A percentile compares a stretch with the other conserved stretches of the same genome.
These are phyloP conservation scores for Aphrophora alni DNA, from an alignment of 2,888 invertebrate species.

Conservation along the genomic window DNA sequence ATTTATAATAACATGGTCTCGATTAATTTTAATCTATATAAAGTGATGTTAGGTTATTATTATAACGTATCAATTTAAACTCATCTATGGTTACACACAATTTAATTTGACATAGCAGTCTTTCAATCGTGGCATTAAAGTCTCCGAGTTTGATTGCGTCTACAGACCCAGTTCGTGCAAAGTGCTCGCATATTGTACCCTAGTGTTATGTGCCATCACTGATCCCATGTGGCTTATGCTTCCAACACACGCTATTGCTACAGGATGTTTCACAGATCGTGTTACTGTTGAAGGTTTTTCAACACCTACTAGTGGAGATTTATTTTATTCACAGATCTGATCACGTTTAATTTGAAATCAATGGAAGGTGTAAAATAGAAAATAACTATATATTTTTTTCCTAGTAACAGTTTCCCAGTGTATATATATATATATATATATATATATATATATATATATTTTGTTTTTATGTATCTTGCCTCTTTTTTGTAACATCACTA, in stretches of 20 bases:
- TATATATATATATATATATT: too few species aligned
- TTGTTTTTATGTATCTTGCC: too few species aligned
- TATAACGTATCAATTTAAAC: not conserved
- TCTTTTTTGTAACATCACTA: too few species aligned
- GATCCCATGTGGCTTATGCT: slow-evolving; percentile 2
- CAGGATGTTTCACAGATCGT: not conserved
- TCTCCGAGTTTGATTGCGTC: not conserved
- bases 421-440: too few species aligned
- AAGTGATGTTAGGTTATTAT: not conserved
- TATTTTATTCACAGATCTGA: too few species aligned
- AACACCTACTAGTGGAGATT: not conserved
- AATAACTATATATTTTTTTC: too few species aligned
- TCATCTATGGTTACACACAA: not conserved
- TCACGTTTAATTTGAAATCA: too few species aligned
- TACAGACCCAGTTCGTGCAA: slow-evolving; percentile 6
- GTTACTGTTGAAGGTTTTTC: not conserved
- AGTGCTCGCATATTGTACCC: slow-evolving; percentile 2
- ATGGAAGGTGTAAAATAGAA: too few species aligned
- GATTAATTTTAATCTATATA: not conserved
- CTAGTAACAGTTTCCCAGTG: too few species aligned
- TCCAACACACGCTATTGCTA: not conserved
- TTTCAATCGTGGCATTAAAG: not conserved
- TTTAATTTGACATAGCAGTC: slow-evolving; percentile 2
- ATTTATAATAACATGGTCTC: not conserved
- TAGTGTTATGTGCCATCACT: slow-evolving; percentile 6